Percentiles rank a stretch among this genome's conserved stretches.
phyloP scores from a whole-genome alignment of 2,113 vertebrate genomes.

The Xenus cinereus region DNA sequence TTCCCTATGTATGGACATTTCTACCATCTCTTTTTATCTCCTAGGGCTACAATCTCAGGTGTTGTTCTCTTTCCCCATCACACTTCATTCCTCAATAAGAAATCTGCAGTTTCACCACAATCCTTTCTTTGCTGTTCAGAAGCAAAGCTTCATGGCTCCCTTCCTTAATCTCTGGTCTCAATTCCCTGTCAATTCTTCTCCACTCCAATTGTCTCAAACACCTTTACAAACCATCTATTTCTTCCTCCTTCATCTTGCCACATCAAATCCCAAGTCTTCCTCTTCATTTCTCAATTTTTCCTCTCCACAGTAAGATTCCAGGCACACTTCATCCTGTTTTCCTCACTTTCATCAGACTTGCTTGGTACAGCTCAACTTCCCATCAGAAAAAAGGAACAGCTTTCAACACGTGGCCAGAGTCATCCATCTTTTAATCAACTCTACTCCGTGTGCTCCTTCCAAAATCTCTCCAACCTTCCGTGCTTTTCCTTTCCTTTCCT shows the following conservation, averaged over 20 bases:
- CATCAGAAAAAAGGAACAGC: background rate
- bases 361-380: background rate
- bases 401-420: background rate
- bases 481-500: background rate
- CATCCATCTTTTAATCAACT: background rate
- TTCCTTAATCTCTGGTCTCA: background rate
- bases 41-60: background rate
- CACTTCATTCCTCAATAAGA: background rate
- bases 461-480: background rate
- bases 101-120: background rate
- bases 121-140: background rate
- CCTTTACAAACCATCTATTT: background rate
- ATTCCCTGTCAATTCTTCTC: background rate
- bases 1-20: rapidly evolving
- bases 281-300: background rate
- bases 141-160: background rate
- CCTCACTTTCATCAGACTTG: background rate
- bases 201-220: background rate
- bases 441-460: background rate
- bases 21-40: background rate
- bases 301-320: background rate
- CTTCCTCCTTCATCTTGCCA: background rate
- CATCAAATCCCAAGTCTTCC: background rate
- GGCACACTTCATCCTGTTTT: background rate
- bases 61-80: background rate